A percentile compares a stretch with the other conserved stretches of the same genome.
phyloP scores from a whole-genome alignment of 2,113 vertebrate species.

The Lagopus leucura region DNA sequence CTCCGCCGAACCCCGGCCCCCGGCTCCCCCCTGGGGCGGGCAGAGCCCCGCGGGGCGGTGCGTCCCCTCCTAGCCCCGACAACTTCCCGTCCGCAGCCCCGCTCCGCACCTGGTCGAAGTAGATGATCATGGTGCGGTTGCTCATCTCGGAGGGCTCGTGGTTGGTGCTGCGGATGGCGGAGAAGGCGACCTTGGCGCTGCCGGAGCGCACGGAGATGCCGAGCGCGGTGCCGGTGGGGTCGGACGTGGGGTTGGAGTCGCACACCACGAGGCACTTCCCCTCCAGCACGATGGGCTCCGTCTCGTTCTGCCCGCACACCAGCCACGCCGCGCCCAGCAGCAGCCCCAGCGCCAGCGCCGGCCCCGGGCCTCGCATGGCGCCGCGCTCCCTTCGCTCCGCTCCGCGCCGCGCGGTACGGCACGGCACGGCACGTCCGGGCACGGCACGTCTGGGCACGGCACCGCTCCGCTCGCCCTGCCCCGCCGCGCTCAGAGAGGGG shows the following conservation, averaged over 20 bases:
- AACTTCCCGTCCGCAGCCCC: not conserved
- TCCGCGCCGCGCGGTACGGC: too few relatives aligned
- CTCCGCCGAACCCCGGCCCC: not conserved
- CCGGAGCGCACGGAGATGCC: constrained; percentile 96
- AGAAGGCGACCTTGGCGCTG: constrained; percentile 94
- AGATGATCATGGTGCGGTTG: constrained; percentile 99
- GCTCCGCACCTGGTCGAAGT: constrained; percentile 87
- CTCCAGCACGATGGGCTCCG: constrained; percentile 94
- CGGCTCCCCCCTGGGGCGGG: not conserved
- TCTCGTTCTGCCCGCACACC: constrained; percentile 90
- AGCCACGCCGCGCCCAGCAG: constrained; percentile 84
- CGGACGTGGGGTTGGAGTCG: constrained; percentile 94
- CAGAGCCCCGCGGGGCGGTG: not conserved
- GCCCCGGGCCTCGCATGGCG: constrained; percentile 33
- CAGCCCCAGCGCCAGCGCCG: constrained; percentile 65
- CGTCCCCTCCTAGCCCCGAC: not conserved
- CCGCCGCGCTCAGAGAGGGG: constrained; percentile 62
- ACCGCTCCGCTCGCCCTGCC: constrained; percentile 17
- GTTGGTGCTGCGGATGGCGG: constrained; percentile 96
- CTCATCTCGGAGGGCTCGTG: constrained; percentile 99
- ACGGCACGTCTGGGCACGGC: too few relatives aligned
- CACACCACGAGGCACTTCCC: constrained; percentile 97
- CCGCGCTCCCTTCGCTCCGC: constrained; percentile 49
- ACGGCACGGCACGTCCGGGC: too few relatives aligned
- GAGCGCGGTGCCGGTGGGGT: constrained; percentile 93